Base-by-base conservation (phyloP, 2,797 vertebrate species). In the Danio tinwini region DNA sequence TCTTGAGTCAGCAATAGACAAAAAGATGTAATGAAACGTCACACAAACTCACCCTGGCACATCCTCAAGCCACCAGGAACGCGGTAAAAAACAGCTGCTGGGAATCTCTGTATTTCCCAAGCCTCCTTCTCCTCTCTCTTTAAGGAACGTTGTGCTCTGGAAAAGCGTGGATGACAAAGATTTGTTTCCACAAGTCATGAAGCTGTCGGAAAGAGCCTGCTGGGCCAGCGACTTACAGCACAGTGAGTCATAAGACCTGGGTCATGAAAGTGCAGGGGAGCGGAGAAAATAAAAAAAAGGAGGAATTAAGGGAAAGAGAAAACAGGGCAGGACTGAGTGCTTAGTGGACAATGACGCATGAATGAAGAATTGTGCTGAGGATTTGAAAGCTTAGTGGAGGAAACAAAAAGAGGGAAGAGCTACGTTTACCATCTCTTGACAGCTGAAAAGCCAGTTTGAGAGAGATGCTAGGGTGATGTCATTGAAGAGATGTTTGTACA, bases 171-270 rank as follows among this genome's bases (percentile, higher is more conserved):
- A 88, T 77, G 84, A 85, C n/a, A 62, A 81, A 82, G 80, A 72
- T 72, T 78, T 81, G 82, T 90, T 91, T 90, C 86, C 88, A 88
- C 40, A 7, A 78, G 74, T 80, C 68, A 40, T 84, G 83, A 79
- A 65, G 80, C 45, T 85, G 86, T 21, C 71, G 85, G 88, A 88
- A 75, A 88, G 83, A 86, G 52, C 73, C 10, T 78, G 82, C 85
- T 86, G 83, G 80, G 80, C 83, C 83, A 87, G 29, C 29, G 29
- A 29, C 78, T 88, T 78, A 81, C 87, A 89, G 37, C 42, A 9
- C n/a, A 84, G 73, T 84, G 87, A 85, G 72, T 88, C 83, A 86
- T 89, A 83, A 90, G 84, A 86, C 78, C 78, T 76, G 29, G 29
- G 29, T 29, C 29, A 29, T 29, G 29, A 29, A 29, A 3, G 29